phyloP scores from a whole-genome alignment of 30 jellyfish, hydroid and myxozoan genomes.

The Pseudorhiza aurosa region DNA sequence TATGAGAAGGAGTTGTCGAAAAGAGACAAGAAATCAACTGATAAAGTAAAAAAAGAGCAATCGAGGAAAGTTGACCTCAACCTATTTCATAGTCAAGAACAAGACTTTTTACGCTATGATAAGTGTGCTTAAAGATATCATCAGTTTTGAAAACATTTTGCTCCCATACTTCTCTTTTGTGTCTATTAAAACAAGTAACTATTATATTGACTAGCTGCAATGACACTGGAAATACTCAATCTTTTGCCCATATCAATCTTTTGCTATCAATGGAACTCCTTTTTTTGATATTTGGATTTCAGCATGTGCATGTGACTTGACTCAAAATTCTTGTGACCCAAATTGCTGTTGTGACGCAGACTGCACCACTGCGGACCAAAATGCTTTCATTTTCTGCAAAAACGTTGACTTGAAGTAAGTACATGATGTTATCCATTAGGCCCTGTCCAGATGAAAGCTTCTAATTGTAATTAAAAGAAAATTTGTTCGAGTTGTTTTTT shows the following conservation, averaged over 20 bases:
- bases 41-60: neutral
- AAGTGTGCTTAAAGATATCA: no score
- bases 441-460: no score
- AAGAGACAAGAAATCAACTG: neutral
- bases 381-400: conserved; percentile 71
- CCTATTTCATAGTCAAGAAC: no score
- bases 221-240: no score
- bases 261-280: neutral
- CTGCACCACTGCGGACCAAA: conserved; percentile 77
- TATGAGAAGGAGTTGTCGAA: neutral
- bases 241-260: no score
- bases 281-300: conserved; percentile 9
- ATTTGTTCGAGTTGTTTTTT: no score
- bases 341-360: conserved; percentile 95
- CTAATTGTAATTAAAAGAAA: no score
- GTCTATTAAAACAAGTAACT: no score
- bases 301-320: conserved; percentile 93
- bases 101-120: no score
- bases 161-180: no score
- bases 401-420: conserved; percentile 74
- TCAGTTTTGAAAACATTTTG: no score
- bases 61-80: neutral
- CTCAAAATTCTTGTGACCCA: conserved; percentile 80
- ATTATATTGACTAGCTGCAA: no score
- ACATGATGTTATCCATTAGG: neutral